Evolutionary conservation across 1,140 invertebrate species (phyloP).

Genomic region (Drosophila pachea): DNA sequence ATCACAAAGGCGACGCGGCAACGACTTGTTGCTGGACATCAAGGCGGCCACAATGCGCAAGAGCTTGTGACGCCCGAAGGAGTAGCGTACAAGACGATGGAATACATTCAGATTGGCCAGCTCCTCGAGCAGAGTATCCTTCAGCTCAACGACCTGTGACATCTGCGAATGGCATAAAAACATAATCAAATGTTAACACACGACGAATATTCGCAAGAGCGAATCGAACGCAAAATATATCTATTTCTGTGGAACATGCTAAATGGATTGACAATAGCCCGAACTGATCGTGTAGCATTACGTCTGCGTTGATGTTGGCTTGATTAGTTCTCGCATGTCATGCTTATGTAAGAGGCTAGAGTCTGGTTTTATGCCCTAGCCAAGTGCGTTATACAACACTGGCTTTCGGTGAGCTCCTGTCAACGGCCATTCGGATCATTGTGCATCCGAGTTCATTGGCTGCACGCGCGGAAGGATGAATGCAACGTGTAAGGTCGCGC

Average conservation of each 20-base stretch:
- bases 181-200: neutral
- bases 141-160: conserved; percentile 81
- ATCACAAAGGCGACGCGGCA: conserved; percentile 57
- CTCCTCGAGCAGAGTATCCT: conserved; percentile 83
- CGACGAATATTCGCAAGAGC: no score
- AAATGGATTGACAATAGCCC: no score
- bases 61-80: conserved; percentile 84
- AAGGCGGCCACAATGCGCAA: conserved; percentile 84
- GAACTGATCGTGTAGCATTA: no score
- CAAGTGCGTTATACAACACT: neutral
- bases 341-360: neutral
- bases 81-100: conserved; percentile 85
- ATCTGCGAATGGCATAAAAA: conserved; percentile 80
- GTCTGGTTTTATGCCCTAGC: neutral
- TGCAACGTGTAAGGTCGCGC: conserved; percentile 10
- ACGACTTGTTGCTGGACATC: conserved; percentile 58
- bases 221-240: neutral
- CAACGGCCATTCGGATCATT: neutral
- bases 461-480: conserved; percentile 5
- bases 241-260: no score
- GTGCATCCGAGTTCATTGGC: conserved; percentile 29
- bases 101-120: conserved; percentile 87
- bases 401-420: neutral
- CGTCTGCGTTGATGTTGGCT: no score
- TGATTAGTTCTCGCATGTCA: no score